A percentile compares a stretch with the other conserved stretches of the same genome.
Evolutionary conservation across 2,797 vertebrate species (phyloP).

Genomic region (Danio tinwini): DNA sequence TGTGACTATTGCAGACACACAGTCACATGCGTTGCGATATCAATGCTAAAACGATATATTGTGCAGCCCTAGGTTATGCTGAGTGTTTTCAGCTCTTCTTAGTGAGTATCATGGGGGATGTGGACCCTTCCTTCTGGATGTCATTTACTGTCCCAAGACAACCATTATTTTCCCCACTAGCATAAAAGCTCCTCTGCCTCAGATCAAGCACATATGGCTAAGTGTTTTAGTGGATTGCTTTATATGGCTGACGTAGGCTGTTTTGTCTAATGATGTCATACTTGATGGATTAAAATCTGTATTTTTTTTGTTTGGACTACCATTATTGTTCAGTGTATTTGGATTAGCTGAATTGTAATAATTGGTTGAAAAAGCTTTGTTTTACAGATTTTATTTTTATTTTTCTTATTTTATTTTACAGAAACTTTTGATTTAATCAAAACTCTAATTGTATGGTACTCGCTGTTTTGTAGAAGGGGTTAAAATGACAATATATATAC

Average conservation of each 20-base stretch:
- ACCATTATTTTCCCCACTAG: conserved; percentile 6
- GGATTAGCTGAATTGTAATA: neutral
- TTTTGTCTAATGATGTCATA: neutral
- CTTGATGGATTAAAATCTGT: neutral
- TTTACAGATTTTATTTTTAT: no score
- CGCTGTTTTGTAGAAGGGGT: no score
- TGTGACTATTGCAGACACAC: no score
- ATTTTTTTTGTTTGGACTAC: neutral
- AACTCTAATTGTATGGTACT: no score
- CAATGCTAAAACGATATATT: no score
- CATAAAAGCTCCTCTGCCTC: neutral
- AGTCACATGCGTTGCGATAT: no score
- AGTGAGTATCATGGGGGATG: neutral
- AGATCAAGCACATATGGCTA: conserved; percentile 19
- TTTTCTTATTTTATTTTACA: no score
- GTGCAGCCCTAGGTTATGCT: no score
- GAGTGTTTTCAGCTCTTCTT: neutral
- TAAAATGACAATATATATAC: no score
- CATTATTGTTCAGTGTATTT: neutral
- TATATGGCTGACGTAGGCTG: neutral
- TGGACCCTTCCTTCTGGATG: neutral
- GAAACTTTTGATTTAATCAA: no score
- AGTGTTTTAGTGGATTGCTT: conserved; percentile 4
- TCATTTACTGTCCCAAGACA: neutral
- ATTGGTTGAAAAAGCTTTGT: no score